Percentiles rank a stretch among this genome's conserved stretches.
These are phyloP conservation scores for Pterocles gutturalis DNA, from an alignment of 2,113 vertebrate genomes.

Conservation along the genomic window DNA sequence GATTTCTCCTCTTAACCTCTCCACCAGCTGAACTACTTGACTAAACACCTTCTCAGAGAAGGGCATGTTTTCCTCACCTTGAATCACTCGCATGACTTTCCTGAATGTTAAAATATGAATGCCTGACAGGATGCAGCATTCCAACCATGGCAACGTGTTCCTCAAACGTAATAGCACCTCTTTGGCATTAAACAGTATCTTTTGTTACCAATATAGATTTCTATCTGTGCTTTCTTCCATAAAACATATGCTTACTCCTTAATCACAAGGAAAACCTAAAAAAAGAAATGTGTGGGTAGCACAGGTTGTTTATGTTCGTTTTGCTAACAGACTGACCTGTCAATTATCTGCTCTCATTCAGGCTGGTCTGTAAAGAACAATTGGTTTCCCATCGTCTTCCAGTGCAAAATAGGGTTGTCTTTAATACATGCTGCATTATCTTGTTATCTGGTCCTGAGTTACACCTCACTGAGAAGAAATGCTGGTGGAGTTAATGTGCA, in stretches of 20 bases:
- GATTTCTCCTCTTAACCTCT: background rate
- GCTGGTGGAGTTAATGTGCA: background rate
- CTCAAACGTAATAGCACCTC: background rate
- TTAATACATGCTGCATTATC: background rate
- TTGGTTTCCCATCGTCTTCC: background rate
- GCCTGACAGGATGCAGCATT: background rate
- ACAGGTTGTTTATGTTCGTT: background rate
- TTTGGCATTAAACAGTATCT: background rate
- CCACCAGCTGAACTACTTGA: background rate
- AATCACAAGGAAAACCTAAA: background rate
- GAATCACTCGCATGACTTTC: background rate
- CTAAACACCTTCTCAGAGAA: background rate
- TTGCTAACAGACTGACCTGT: background rate
- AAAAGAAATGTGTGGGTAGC: background rate
- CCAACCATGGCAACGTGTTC: background rate
- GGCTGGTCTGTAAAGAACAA: background rate
- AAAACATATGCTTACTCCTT: background rate
- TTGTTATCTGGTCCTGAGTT: background rate
- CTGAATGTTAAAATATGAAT: background rate
- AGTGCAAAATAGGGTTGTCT: background rate
- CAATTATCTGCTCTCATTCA: background rate
- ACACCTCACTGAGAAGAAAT: background rate
- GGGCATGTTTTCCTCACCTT: background rate
- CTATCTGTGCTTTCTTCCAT: background rate
- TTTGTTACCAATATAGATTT: background rate